Evolutionary conservation across 23 tunicate species (phyloP).

Genomic region (Ciona savignyi): DNA sequence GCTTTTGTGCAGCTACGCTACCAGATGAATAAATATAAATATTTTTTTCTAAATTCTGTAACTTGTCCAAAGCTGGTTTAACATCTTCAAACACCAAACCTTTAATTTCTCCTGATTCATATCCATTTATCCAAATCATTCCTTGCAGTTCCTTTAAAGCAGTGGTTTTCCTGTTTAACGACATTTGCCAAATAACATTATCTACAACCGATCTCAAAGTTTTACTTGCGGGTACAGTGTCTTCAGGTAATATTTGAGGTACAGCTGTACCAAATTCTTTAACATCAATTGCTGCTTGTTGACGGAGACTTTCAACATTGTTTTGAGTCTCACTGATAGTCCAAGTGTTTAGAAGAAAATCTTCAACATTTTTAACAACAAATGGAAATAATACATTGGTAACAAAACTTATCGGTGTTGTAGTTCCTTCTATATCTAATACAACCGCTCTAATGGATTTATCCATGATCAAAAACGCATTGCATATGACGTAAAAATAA

Average conservation of each 20-base stretch:
- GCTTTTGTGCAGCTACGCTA: slow-evolving; percentile 60
- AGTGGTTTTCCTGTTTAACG: slow-evolving; percentile 38
- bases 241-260: slow-evolving; percentile 8
- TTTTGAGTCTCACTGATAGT: background rate
- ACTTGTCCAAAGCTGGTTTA: slow-evolving; percentile 7
- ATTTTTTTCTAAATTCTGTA: slow-evolving; percentile 14
- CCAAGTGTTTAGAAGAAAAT: slow-evolving; percentile 29
- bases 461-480: no score
- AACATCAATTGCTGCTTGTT: slow-evolving; percentile 16
- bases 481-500: no score
- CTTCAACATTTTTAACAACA: slow-evolving; percentile 14
- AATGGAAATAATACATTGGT: slow-evolving; percentile 50
- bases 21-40: slow-evolving; percentile 69
- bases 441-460: slow-evolving; percentile 40
- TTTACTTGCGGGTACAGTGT: background rate
- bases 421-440: slow-evolving; percentile 76
- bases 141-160: slow-evolving; percentile 58
- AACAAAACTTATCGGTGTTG: slow-evolving; percentile 66
- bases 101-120: slow-evolving; percentile 28
- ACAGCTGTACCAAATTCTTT: slow-evolving; percentile 3
- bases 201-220: slow-evolving; percentile 11
- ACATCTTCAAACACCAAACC: slow-evolving; percentile 54
- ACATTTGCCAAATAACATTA: slow-evolving; percentile 45
- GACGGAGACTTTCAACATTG: slow-evolving; percentile 11
- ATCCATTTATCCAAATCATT: slow-evolving; percentile 47